These are phyloP conservation scores for Acrocephalus arundinaceus DNA, from an alignment of 2,113 vertebrate genomes.

Conservation along the genomic window DNA sequence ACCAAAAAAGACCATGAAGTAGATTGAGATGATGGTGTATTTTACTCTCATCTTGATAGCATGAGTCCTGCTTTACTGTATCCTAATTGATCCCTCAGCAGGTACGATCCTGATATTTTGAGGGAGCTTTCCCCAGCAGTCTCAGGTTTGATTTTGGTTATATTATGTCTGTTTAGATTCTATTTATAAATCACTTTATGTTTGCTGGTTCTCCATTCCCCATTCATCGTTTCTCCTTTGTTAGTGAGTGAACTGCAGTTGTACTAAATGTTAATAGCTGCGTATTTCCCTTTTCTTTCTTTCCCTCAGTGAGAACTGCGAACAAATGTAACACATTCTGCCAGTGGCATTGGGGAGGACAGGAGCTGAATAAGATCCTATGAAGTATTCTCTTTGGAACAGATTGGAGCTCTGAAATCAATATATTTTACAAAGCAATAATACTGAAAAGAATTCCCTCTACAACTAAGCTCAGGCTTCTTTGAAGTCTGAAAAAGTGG, in stretches of 20 bases:
- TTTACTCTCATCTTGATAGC: neutral
- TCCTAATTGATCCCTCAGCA: neutral
- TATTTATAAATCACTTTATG: neutral
- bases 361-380: neutral
- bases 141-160: neutral
- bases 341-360: neutral
- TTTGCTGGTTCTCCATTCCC: neutral
- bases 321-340: slow-evolving; percentile 9
- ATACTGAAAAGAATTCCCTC: slow-evolving; percentile 2
- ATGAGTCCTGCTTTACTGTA: neutral
- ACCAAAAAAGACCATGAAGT: neutral
- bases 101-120: neutral
- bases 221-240: neutral
- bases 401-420: neutral
- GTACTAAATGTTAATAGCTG: neutral
- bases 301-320: neutral
- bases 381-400: slow-evolving; percentile 12
- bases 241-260: neutral
- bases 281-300: neutral
- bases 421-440: slow-evolving; percentile 18
- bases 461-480: neutral
- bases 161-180: neutral
- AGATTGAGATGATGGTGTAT: neutral
- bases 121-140: neutral
- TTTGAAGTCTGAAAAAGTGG: neutral